phyloP scores from a whole-genome alignment of 2,888 invertebrate genomes.

The Caenorhabditis sp. region DNA sequence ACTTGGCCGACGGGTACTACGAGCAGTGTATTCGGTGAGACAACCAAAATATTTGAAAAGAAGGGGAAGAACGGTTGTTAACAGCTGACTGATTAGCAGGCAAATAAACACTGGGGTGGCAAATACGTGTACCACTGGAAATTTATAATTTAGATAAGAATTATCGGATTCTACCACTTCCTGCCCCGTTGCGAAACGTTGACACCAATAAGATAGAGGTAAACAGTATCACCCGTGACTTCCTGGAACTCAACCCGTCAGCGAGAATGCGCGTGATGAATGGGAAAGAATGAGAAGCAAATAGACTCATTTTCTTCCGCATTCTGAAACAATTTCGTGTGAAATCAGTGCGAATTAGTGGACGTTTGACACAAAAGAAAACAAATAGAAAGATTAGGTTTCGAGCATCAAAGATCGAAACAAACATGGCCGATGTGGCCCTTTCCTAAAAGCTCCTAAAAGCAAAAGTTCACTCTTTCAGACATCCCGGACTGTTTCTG shows the following conservation, averaged over 20 bases:
- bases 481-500: conserved; percentile 76
- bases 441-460: too few relatives aligned
- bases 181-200: too few relatives aligned
- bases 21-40: conserved; percentile 70
- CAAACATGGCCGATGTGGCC: background rate
- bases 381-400: background rate
- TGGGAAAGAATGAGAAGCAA: background rate
- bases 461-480: conserved; percentile 51
- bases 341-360: background rate
- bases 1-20: conserved; percentile 74
- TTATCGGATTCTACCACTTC: too few relatives aligned
- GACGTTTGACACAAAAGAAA: background rate
- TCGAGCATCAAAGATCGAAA: conserved; percentile 2
- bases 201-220: too few relatives aligned
- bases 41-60: background rate
- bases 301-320: background rate
- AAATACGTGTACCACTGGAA: too few relatives aligned
- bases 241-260: background rate
- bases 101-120: background rate
- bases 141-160: too few relatives aligned
- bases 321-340: background rate
- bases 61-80: background rate
- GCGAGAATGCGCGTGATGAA: background rate
- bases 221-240: background rate
- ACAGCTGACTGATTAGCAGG: conserved; percentile 4